These are phyloP conservation scores for Limnephilus lunatus DNA, from an alignment of 2,888 invertebrate genomes.

Conservation along the genomic window DNA sequence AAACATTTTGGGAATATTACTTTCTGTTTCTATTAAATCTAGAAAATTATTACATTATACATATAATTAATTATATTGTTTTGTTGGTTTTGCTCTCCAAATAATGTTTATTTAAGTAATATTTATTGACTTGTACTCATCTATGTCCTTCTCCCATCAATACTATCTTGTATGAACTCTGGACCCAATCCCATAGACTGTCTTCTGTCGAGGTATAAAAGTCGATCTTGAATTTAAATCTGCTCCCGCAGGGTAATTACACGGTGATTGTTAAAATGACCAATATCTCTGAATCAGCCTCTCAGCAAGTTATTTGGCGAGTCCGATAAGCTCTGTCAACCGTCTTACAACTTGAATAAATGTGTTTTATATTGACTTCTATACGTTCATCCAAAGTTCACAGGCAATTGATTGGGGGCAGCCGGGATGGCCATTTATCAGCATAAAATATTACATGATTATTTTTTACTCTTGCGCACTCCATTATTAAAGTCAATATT, in stretches of 20 bases:
- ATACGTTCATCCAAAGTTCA: not conserved
- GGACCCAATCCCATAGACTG: not conserved
- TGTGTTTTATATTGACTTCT: not conserved
- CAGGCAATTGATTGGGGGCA: conserved; percentile 5
- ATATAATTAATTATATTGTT: too few relatives aligned
- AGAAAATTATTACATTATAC: not conserved
- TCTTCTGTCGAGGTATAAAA: not conserved
- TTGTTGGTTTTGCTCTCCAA: not conserved
- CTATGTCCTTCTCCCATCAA: not conserved
- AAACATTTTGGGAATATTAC: not conserved
- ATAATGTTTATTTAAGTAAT: not conserved
- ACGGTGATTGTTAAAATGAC: not conserved
- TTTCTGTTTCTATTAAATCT: not conserved
- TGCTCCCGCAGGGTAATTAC: not conserved
- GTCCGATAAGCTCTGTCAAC: not conserved
- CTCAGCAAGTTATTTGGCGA: not conserved
- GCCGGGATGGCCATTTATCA: conserved; percentile 12
- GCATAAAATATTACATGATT: not conserved
- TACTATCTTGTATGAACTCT: not conserved
- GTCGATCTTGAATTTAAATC: not conserved
- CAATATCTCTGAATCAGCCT: not conserved
- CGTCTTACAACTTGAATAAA: not conserved
- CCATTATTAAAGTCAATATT: conserved; percentile 3
- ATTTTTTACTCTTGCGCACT: not conserved
- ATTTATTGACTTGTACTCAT: not conserved